Evolutionary conservation across 1,140 invertebrate species (phyloP), one percentile per base, ranked within the genome.

Genomic region (Tetragnatha versicolor): DNA sequence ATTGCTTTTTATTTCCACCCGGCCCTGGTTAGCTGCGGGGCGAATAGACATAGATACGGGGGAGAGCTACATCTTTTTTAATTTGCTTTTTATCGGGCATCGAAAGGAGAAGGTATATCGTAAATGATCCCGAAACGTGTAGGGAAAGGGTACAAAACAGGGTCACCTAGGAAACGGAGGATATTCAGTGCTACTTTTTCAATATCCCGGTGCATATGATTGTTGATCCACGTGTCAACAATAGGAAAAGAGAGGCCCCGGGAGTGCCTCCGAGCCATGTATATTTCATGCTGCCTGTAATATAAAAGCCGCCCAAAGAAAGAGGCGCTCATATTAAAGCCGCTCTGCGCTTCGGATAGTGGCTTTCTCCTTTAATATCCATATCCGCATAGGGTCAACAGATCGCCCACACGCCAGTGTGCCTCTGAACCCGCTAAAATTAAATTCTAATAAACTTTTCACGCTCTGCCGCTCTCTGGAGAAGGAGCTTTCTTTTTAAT

Each of bases 151-250:
- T 27, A 47, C 22, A 27, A 5, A n/a, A 17, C 37, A 9, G 49
- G 6, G 37, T 65, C 47, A 25, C 70, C 55, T 61, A 75, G 70
- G 73, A 61, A 61, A 73, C 70, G 60, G 17, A n/a, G 66, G 20
- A 70, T 70, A 70, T 70, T 70, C 73, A 66, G 73, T 77, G 73
- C 60, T 55, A 77, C 73, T 77, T 77, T 77, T 77, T 77, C 73
- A 77, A 77, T 77, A 77, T 77, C 73, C 73, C 61, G n/a, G 42
- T 77, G 73, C 73, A 77, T 77, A 77, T 77, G 73, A 77, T 77
- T 77, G 73, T 49, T 66, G 73, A 77, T 65, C 58, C 73, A 33
- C 29, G 73, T 77, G 73, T 77, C 73, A 77, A 77, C 73, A 77
- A 55, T 77, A 27, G 73, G 33, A 42, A 27, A 31, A 37, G 31